Base-by-base conservation (phyloP, 2,797 vertebrate species). In the Chrysocyon brachyurus region DNA sequence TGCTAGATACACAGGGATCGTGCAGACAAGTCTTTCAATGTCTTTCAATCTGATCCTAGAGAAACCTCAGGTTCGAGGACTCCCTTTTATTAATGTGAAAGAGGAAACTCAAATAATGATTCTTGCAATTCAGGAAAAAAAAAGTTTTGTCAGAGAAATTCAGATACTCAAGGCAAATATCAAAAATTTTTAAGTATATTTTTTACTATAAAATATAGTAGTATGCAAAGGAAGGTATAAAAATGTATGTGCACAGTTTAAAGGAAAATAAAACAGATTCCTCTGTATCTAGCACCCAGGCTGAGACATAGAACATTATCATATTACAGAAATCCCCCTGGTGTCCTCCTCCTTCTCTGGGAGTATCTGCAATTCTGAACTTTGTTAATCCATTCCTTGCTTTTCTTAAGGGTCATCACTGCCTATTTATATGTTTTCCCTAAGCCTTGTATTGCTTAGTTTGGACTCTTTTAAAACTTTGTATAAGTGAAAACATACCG, bases 71-170 rank as follows among this genome's bases (percentile, higher is more conserved):
- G 54, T 87, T 85, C 75, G 73, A 3, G 90, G 56, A 70, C 28
- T 91, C 15, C 6, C 22, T 79, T 94, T 90, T 68, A 57, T 2
- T 83, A 72, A 15, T 72, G 2, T 40, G 83, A 77, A 85, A 59
- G 22, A 93, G n/a, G 10, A 77, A 72, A 96, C 12, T n/a, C 54
- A 87, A 96, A 63, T 87, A 85, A 46, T 95, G 94, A 72, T 89
- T 79, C 40, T 95, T 84, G 12, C 36, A 73, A 70, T 75, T 91
- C 33, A 84, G 40, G 56, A 79, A 82, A 95, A 61, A 96, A 63
- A 83, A 16, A n/a, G 26, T 84, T 96, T 92, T n/a, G 59, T 86
- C 56, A 81, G 52, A 96, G 94, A 90, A 84, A 90, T 84, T 83
- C 52, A 97, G 40, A 73, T 66, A 90, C 91, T 89, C 14, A 87